Conservation (phyloP, 35 echinoderm and acorn worm species). For the Holothuria glaberrima region DNA sequence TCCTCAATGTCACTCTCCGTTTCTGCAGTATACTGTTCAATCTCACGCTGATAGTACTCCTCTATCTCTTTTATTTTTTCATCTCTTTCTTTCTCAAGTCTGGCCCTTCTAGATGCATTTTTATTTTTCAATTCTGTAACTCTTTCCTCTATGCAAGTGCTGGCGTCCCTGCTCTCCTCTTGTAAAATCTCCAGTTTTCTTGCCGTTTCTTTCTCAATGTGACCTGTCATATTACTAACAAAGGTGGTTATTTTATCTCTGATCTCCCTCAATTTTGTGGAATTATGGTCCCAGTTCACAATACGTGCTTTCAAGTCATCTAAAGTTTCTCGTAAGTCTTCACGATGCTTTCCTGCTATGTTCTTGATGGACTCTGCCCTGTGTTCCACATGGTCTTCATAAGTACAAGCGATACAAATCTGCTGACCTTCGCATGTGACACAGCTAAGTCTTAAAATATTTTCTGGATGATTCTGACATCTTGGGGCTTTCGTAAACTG, state of each 20-base stretch:
- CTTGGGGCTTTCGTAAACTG: no score
- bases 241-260: not conserved
- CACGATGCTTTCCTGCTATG: not conserved
- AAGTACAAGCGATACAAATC: constrained; percentile 6
- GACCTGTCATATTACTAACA: not conserved
- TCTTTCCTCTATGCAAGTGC: no score
- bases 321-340: not conserved
- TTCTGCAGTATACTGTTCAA: no score
- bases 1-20: no score
- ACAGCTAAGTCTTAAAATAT: not conserved
- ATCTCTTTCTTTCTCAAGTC: no score
- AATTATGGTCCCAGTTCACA: not conserved
- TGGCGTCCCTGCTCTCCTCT: no score
- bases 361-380: not conserved
- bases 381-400: not conserved
- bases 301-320: not conserved
- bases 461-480: not conserved
- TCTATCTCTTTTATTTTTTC: no score
- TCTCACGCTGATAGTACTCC: no score
- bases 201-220: no score
- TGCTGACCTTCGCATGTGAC: not conserved
- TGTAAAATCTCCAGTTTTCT: no score
- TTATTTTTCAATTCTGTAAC: no score
- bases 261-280: not conserved
- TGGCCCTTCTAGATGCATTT: no score